phyloP scores from a whole-genome alignment of 2,888 invertebrate species.

The Himalopsyche tibetana region DNA sequence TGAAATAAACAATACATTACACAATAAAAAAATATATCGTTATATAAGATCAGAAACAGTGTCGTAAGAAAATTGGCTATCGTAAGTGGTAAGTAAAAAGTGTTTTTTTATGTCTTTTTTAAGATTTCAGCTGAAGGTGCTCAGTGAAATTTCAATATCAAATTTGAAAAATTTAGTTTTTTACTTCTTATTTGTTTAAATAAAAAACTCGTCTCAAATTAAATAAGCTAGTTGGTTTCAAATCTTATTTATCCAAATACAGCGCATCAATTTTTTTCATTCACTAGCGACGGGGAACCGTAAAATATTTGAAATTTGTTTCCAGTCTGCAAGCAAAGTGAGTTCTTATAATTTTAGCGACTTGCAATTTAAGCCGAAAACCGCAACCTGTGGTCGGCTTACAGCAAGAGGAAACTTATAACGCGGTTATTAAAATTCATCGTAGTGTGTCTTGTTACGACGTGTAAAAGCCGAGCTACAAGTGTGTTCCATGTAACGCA shows the following conservation, averaged over 20 bases:
- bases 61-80: too few relatives aligned
- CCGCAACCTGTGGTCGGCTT: slow-evolving; percentile 47
- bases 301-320: background rate
- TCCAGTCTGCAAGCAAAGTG: background rate
- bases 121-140: too few relatives aligned
- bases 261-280: background rate
- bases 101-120: too few relatives aligned
- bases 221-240: too few relatives aligned
- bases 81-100: too few relatives aligned
- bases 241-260: background rate
- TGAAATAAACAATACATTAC: too few relatives aligned
- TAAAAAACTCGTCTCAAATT: too few relatives aligned
- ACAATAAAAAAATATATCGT: too few relatives aligned
- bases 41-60: too few relatives aligned
- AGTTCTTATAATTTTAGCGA: background rate
- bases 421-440: slow-evolving; percentile 55
- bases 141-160: too few relatives aligned
- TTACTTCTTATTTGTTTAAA: too few relatives aligned
- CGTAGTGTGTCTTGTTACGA: slow-evolving; percentile 26
- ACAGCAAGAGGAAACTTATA: slow-evolving; percentile 53
- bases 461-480: slow-evolving; percentile 28
- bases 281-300: background rate
- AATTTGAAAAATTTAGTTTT: too few relatives aligned
- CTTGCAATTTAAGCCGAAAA: slow-evolving; percentile 36
- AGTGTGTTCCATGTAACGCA: background rate